phyloP scores from a whole-genome alignment of 2,888 invertebrate genomes.

The Hirtodrosophila histrioides region DNA sequence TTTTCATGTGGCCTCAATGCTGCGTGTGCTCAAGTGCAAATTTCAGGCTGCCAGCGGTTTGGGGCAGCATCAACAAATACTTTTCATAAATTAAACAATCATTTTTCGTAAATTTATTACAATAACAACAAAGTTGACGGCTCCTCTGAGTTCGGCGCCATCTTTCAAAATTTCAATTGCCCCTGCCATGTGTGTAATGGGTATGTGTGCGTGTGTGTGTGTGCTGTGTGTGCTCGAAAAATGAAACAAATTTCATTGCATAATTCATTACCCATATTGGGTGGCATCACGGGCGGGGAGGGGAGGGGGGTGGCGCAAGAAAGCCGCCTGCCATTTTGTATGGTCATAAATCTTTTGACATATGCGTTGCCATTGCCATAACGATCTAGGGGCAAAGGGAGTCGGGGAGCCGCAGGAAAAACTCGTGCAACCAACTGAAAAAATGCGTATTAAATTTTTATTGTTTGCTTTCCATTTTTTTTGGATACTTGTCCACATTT shows the following conservation, averaged over 20 bases:
- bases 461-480: slow-evolving; percentile 36
- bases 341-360: slow-evolving; percentile 74
- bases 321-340: slow-evolving; percentile 54
- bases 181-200: slow-evolving; percentile 5
- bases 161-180: slow-evolving; percentile 65
- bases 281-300: background rate
- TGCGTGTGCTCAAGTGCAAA: slow-evolving; percentile 47
- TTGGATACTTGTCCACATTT: slow-evolving; percentile 31
- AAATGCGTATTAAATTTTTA: slow-evolving; percentile 59
- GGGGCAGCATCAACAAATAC: slow-evolving; percentile 23
- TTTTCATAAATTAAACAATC: slow-evolving; percentile 64
- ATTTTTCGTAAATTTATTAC: slow-evolving; percentile 58
- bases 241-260: slow-evolving; percentile 77
- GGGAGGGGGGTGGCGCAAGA: slow-evolving; percentile 6
- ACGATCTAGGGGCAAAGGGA: slow-evolving; percentile 17
- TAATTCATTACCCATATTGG: slow-evolving; percentile 65
- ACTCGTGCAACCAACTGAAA: slow-evolving; percentile 29
- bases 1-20: slow-evolving; percentile 17
- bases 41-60: slow-evolving; percentile 14
- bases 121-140: slow-evolving; percentile 30
- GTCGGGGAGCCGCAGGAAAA: background rate
- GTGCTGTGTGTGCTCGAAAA: slow-evolving; percentile 38
- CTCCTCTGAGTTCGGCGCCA: slow-evolving; percentile 18
- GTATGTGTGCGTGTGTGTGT: slow-evolving; percentile 9
- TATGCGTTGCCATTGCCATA: slow-evolving; percentile 58